Evolutionary conservation across 92 coral and sea anemone species (phyloP).

Genomic region (Porites cylindrica): DNA sequence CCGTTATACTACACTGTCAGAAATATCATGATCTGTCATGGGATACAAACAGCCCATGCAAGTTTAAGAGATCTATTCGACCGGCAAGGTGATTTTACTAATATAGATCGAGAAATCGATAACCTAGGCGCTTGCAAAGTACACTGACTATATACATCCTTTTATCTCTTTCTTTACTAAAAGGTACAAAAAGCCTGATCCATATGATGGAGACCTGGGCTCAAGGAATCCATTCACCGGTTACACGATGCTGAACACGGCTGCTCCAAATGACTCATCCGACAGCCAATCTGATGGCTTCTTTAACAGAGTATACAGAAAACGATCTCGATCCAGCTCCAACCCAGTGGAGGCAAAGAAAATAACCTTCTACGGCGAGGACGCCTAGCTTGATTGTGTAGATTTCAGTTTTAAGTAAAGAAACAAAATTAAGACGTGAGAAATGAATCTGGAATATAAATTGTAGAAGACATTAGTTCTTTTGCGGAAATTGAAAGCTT

Average conservation of each 20-base stretch:
- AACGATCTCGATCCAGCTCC: slow-evolving; percentile 39
- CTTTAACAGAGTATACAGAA: slow-evolving; percentile 32
- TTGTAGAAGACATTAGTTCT: no score
- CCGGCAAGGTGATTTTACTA: no score
- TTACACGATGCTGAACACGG: slow-evolving; percentile 67
- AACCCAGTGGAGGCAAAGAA: slow-evolving; percentile 30
- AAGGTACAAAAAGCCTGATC: slow-evolving; percentile 90
- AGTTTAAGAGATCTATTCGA: no score
- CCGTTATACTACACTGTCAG: no score
- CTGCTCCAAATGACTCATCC: slow-evolving; percentile 49
- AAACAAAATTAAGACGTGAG: background rate
- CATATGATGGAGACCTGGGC: slow-evolving; percentile 77
- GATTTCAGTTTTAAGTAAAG: background rate
- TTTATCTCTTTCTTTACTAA: background rate
- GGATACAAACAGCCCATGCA: no score
- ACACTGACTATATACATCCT: background rate
- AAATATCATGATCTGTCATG: no score
- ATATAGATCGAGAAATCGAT: background rate
- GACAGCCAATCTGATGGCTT: slow-evolving; percentile 37
- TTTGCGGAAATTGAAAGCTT: background rate
- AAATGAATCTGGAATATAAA: background rate
- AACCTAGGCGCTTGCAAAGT: no score
- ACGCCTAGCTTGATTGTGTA: slow-evolving; percentile 23
- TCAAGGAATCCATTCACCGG: slow-evolving; percentile 82
- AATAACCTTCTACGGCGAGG: slow-evolving; percentile 44